phyloP scores from a whole-genome alignment of 2,888 invertebrate genomes.

The Villa cingulata region DNA sequence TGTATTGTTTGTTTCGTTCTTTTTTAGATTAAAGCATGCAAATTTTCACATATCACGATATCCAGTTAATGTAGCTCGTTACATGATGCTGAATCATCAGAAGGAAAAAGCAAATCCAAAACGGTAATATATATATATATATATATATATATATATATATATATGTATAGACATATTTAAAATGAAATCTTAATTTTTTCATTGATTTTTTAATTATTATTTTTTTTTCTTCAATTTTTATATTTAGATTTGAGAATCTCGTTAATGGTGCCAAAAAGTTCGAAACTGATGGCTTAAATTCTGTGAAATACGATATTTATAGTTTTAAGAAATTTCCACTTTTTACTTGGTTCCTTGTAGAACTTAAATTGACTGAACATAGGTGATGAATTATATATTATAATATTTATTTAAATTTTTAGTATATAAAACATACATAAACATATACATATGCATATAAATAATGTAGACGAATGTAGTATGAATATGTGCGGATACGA shows the following conservation, averaged over 20 bases:
- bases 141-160: too few relatives aligned
- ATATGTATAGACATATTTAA: constrained; percentile 4
- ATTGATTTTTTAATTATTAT: not conserved
- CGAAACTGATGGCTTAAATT: constrained; percentile 75
- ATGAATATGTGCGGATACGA: too few relatives aligned
- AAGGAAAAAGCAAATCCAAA: constrained; percentile 83
- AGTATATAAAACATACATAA: too few relatives aligned
- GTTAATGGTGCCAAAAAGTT: constrained; percentile 72
- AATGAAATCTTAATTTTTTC: too few relatives aligned
- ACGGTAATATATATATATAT: constrained; percentile 44
- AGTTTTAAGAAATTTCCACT: constrained; percentile 54
- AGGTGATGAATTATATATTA: constrained; percentile 18
- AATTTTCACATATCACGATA: constrained; percentile 86
- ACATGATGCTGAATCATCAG: constrained; percentile 89
- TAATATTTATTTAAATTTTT: too few relatives aligned
- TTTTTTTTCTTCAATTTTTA: constrained; percentile 1
- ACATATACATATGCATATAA: too few relatives aligned
- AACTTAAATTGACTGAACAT: constrained; percentile 42
- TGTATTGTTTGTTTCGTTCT: too few relatives aligned
- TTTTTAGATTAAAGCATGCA: constrained; percentile 46
- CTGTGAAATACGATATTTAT: constrained; percentile 61
- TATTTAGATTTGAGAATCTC: constrained; percentile 66
- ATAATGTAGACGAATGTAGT: too few relatives aligned
- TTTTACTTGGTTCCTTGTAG: constrained; percentile 72
- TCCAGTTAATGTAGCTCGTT: constrained; percentile 81